Evolutionary conservation across 1,140 invertebrate genomes (phyloP), one percentile per base, ranked within the genome.

Genomic region (Brachionus manjavacas): DNA sequence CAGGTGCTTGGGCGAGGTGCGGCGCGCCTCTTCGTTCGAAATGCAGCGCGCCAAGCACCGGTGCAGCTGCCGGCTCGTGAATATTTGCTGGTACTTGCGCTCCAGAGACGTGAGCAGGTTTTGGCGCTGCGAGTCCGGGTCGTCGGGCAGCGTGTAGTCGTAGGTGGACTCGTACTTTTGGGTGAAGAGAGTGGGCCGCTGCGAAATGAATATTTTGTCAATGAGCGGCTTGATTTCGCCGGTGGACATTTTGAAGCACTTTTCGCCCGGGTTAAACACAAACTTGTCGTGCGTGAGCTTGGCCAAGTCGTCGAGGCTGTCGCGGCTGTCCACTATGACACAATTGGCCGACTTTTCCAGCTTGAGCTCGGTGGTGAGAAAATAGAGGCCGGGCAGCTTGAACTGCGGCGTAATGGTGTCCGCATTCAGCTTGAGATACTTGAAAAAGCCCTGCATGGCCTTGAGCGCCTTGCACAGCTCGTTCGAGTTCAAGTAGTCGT

Each of bases 401-500:
- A 72, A 74, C 60, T 84, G 68, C 0, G 66, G 14, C 23, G 8
- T 39, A 0, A 72, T 74, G 11, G 46, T 23, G 31, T 70, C 68
- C 20, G 41, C 25, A 9, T 64, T 68, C 9, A 14, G 6, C 20
- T 68, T 70, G 0, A 84, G 16, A 55, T 72, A 84, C 70, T 76
- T 72, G 28, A 84, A 84, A 76, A 84, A 84, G 7, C 25, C 72
- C 64, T 84, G 68, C 70, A 76, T 74, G 20, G 70, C 70, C 74
- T 84, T 84, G 31, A 84, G 41, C 9, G 46, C 66, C 28, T 84
- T 84, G 43, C 83, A 76, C 25, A 84, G n/a, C 31, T 84, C 83
- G 41, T 84, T 84, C 25, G 83, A 84, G 41, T 84, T 84, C 35
- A 84, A 35, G 11, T 84, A 84, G 52, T 84, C 83, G 39, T 49